Evolutionary conservation across 1,140 invertebrate genomes (phyloP).

Genomic region (Hermatobates lingyangjiaoensis): DNA sequence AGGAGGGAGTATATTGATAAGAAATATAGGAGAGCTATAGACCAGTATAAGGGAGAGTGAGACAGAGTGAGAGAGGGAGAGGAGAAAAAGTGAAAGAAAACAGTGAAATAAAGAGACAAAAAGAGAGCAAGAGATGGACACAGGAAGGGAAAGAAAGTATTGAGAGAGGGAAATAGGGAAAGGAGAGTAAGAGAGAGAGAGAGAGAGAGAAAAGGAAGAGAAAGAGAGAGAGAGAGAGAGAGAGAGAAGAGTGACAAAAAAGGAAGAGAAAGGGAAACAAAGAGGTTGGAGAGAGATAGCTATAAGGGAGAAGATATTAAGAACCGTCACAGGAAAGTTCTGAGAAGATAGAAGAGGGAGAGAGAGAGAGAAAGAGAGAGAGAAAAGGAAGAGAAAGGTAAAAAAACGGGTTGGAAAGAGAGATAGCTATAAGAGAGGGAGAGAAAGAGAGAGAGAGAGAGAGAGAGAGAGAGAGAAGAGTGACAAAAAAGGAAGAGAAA

Average conservation of each 20-base stretch:
- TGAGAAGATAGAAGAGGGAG: neutral
- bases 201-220: neutral
- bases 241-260: neutral
- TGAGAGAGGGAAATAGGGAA: too few relatives aligned
- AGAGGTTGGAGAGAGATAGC: constrained; percentile 4
- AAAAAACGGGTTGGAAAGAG: constrained; percentile 18
- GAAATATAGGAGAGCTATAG: neutral
- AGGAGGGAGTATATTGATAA: too few relatives aligned
- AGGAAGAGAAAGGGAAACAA: neutral
- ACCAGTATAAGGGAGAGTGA: constrained; percentile 6
- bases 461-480: constrained; percentile 10
- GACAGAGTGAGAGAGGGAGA: neutral
- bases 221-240: constrained; percentile 3
- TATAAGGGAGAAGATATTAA: constrained; percentile 4
- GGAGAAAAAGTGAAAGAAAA: neutral
- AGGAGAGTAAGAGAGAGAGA: constrained; percentile 1
- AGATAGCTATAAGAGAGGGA: constrained; percentile 14
- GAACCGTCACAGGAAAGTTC: neutral
- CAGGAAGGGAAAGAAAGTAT: too few relatives aligned
- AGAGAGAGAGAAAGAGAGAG: constrained; percentile 1
- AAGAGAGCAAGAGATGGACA: neutral
- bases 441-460: constrained; percentile 17
- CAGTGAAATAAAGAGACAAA: neutral
- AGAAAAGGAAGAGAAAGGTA: constrained; percentile 3
- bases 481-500: neutral